Evolutionary conservation across 2,888 invertebrate species (phyloP), one percentile per base, ranked within the genome.

Genomic region (Poecilus cupreus): DNA sequence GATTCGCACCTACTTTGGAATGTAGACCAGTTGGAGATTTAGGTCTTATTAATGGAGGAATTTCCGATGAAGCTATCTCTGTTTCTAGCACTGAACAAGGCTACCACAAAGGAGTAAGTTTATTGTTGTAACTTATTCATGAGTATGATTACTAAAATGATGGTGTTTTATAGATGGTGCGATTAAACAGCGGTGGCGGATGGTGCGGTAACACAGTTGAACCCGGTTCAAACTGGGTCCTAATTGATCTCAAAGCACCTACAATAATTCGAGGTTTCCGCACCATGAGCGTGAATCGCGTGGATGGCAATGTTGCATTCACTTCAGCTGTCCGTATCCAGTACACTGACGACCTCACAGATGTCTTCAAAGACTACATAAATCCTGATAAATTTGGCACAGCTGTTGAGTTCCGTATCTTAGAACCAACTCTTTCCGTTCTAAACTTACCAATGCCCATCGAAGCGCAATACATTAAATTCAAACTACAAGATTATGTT

Each of bases 321-420:
- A 96, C 97, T 6, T 96, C 97, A 0, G 97, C 97, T 0, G 95
- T 97, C 76, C 92, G 97, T 85, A 94, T 96, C 85, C 94, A 96
- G 88, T 97, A 96, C 87, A 95, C 96, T 0, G 96, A 97, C 86
- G 95, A 97, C 86, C 90, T 97, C 82, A 96, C 97, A 0, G 97
- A 98, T 87, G 91, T 94, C 0, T 97, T 97, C 88, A 96, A 94
- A 89, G 97, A 97, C 86, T 97, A 97, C 87, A 94, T 96, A 1
- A 97, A 97, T 87, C 96, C 97, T 2, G 96, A 97, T 87, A n/a
- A n/a, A n/a, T n/a, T n/a, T n/a, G 97, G 97, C 22, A 96, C 97
- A 1, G 96, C 97, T 8, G 97, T 97, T 0, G 97, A 97, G 88
- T 98, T 98, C 88, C 92, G 97, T 82, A 96, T 97, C 84, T 89